phyloP scores from a whole-genome alignment of 2,797 vertebrate genomes.

The Peromyscus melanophrys region DNA sequence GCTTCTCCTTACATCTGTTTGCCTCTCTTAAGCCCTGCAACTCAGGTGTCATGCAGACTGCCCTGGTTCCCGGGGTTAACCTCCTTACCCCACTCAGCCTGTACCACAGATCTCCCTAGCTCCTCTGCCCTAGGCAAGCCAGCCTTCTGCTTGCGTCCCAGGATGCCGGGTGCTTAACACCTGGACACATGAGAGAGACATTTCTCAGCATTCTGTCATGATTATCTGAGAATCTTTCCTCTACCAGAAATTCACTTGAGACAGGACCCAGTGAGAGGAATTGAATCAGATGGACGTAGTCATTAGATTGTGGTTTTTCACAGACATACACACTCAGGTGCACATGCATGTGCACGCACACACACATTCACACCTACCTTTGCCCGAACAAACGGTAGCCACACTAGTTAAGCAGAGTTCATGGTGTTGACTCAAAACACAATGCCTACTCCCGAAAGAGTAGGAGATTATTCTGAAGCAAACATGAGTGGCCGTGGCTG shows the following conservation, averaged over 20 bases:
- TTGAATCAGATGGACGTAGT: not conserved
- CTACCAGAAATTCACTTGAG: constrained; percentile 39
- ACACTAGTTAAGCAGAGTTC: not conserved
- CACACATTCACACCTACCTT: not conserved
- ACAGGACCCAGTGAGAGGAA: constrained; percentile 50
- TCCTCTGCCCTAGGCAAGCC: not conserved
- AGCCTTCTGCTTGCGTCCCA: too few relatives aligned
- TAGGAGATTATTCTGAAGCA: not conserved
- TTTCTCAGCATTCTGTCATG: not conserved
- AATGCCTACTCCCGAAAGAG: not conserved
- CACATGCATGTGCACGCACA: not conserved
- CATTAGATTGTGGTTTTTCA: not conserved
- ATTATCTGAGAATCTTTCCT: constrained; percentile 34
- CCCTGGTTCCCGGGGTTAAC: not conserved
- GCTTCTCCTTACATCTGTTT: not conserved
- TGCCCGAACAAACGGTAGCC: not conserved
- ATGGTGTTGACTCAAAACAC: not conserved
- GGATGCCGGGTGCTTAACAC: not conserved
- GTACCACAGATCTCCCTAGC: not conserved
- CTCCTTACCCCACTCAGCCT: not conserved
- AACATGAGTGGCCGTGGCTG: not conserved
- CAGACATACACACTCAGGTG: not conserved
- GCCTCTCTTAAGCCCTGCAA: not conserved
- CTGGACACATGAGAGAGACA: not conserved
- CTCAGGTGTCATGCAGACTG: not conserved